Evolutionary conservation across 1,140 invertebrate genomes (phyloP), one percentile per base, ranked within the genome.

Genomic region (Saccostrea cuccullata): DNA sequence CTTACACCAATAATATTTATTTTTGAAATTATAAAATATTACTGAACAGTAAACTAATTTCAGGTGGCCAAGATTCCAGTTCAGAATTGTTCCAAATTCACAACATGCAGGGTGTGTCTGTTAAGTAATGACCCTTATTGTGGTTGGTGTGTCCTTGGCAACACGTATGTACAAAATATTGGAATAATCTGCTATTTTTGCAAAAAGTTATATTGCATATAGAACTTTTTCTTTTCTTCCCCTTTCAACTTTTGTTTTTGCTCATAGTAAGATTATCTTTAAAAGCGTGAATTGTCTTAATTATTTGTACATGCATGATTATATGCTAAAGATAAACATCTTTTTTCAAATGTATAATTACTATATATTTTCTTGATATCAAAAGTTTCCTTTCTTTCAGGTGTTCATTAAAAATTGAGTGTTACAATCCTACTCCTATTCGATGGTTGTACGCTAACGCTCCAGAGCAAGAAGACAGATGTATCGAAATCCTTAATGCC

Each of bases 71-170:
- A 98, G 96, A 97, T 99, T 58, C 98, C 98, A 95, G 98, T 99
- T 82, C 98, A 98, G 94, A 98, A 99, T 94, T 99, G 93, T 90
- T 55, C 55, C 12, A 86, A 90, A 56, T 98, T 98, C 94, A 97
- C 97, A 93, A 98, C 97, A 56, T 99, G 98, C 94, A 97, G 97
- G 93, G 97, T 98, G 91, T 99, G 98, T 95, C 96, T 99, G 84
- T 97, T 97, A 89, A 98, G 98, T 77, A 97, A 97, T 94, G 98
- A 99, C 95, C 98, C 98, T 0, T 99, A 99, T 94, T 99, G 98
- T 96, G 98, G 98, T 12, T 99, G 98, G 98, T 99, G 98, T 95
- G 98, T 98, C 4, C 95, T 99, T 89, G 98, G 99, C 95, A 99
- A 99, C 95, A 99, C 99, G 96, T 97, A 95, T 15, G 64, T 47